These are phyloP conservation scores for Gymnosoma rotundatum DNA, from an alignment of 2,888 invertebrate species.

Conservation along the genomic window DNA sequence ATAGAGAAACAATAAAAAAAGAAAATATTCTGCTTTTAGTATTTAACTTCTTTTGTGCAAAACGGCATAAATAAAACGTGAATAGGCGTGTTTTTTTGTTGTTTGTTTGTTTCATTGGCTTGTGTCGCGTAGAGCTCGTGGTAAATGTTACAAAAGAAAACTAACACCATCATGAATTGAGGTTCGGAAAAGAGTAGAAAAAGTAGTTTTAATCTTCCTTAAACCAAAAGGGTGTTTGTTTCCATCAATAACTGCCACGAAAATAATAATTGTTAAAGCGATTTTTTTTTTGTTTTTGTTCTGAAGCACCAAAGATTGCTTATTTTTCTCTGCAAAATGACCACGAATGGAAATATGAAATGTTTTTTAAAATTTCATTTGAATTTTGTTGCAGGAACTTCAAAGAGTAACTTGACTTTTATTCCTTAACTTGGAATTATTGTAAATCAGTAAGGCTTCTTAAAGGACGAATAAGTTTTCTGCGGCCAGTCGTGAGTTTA, in stretches of 20 bases:
- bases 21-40: slow-evolving; percentile 7
- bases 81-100: slow-evolving; percentile 59
- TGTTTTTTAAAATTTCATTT: not conserved
- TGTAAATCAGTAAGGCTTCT: no score
- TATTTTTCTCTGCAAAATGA: not conserved
- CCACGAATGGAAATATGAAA: not conserved
- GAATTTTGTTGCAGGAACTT: slow-evolving; percentile 15
- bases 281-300: slow-evolving; percentile 11
- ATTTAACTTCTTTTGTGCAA: not conserved
- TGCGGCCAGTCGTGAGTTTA: no score
- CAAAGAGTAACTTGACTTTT: not conserved
- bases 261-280: slow-evolving; percentile 60
- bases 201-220: slow-evolving; percentile 43
- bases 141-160: slow-evolving; percentile 54
- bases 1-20: slow-evolving; percentile 2
- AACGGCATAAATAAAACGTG: slow-evolving; percentile 61
- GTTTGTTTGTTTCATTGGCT: slow-evolving; percentile 13
- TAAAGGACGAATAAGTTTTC: no score
- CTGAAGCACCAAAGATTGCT: slow-evolving; percentile 1
- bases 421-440: no score
- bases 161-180: slow-evolving; percentile 49
- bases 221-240: slow-evolving; percentile 69
- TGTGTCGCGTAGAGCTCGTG: slow-evolving; percentile 59
- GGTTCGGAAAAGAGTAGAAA: slow-evolving; percentile 17
- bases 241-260: slow-evolving; percentile 72